A percentile compares a stretch with the other conserved stretches of the same genome.
These are phyloP conservation scores for Eubucco bourcierii DNA, from an alignment of 2,113 vertebrate species.

Conservation along the genomic window DNA sequence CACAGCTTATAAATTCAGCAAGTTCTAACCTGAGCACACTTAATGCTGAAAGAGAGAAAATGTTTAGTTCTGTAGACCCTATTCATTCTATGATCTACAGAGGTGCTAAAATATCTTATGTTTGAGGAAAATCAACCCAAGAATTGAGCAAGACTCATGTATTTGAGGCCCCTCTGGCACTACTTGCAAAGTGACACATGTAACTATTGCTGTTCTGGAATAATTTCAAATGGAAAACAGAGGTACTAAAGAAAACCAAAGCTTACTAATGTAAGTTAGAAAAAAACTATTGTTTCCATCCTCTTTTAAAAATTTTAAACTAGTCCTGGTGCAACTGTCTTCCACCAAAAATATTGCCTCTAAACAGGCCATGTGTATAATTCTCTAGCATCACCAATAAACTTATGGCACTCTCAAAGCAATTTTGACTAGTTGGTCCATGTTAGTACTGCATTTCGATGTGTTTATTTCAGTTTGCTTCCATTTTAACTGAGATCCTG, in stretches of 20 bases:
- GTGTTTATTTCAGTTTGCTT: not conserved
- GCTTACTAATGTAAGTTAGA: not conserved
- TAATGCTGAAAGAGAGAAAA: not conserved
- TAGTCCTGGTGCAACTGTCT: not conserved
- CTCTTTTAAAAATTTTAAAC: not conserved
- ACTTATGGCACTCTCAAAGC: not conserved
- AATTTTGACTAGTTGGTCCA: not conserved
- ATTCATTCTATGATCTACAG: not conserved
- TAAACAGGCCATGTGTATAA: not conserved
- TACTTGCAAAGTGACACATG: constrained; percentile 5
- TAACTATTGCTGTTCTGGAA: constrained; percentile 44
- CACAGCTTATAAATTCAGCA: constrained; percentile 45
- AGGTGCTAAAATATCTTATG: constrained; percentile 35
- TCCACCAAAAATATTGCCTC: not conserved
- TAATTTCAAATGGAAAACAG: constrained; percentile 42
- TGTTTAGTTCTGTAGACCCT: constrained; percentile 21
- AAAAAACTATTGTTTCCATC: constrained; percentile 24
- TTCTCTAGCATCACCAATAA: not conserved
- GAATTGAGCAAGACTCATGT: constrained; percentile 19
- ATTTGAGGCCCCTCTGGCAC: constrained; percentile 45
- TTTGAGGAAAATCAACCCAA: constrained; percentile 19
- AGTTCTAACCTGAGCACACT: constrained; percentile 14
- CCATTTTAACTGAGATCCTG: not conserved
- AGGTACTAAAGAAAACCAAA: constrained; percentile 30
- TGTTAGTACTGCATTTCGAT: not conserved